Base-by-base conservation (phyloP, 2,888 invertebrate genomes). In the Frankliniella intonsa region DNA sequence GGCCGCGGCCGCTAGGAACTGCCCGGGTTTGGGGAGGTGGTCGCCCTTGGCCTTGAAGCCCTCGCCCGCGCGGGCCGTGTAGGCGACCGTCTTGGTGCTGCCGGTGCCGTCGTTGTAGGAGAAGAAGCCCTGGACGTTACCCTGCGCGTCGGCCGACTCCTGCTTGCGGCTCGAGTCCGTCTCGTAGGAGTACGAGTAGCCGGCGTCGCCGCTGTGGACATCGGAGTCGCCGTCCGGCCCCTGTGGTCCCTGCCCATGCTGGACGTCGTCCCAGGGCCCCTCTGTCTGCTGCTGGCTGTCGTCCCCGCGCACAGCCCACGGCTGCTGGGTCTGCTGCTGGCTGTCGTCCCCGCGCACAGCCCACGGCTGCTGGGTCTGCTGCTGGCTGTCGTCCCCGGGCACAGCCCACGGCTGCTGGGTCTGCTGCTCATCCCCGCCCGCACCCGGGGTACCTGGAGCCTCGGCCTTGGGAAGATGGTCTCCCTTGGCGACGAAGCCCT, bases 101-200 rank as follows among this genome's bases (percentile, higher is more conserved):
- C 86, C 86, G 65, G 85, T 85, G 14, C 83, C 83, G 38, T 83
- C 84, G 8, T 81, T 27, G 80, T 86, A 87, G 10, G 85, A 84
- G 83, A 85, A 87, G n/a, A 83, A 84, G 19, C 87, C 87, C 80
- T 84, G 83, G 0, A 92, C 90, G 85, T 91, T 90, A 0, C 92
- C 92, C 65, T 89, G 89, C 81, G 90, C 89, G 85, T 92, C 92
- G 79, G 91, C 90, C 84, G 90, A 90, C 87, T 94, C 94, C 84
- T 91, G 90, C 55, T 14, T 14, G 85, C 93, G 90, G 19, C 91
- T 91, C 85, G 93, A 92, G 8, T 91, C 92, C 81, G 93, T 92
- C 84, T 91, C 91, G 85, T 92, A 92, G 82, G 90, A 91, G 86
- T 91, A 94, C 81, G 90, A 90, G 86, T 94, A 94, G 84, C 93